Base-by-base conservation (phyloP, 35 echinoderm and acorn worm genomes). In the Eucidaris tribuloides region DNA sequence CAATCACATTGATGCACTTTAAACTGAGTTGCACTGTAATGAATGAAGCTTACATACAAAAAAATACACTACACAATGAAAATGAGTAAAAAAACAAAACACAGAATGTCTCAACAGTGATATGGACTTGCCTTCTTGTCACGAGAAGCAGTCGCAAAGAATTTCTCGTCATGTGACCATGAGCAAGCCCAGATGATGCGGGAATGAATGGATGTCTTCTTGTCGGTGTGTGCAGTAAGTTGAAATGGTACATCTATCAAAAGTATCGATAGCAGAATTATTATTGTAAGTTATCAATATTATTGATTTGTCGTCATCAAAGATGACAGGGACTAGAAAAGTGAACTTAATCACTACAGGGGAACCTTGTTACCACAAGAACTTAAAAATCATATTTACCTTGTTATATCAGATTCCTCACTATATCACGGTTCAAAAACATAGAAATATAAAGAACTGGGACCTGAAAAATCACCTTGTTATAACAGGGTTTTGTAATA, bases 121-220 rank as follows among this genome's bases (percentile, higher is more conserved):
- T n/a, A 5, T 24, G 20, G 20, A 38, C 82, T 54, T 83, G 90
- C 94, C 83, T 97, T 97, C 45, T 97, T 97, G 50, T 97, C 94
- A 45, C 94, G 71, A 50, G 94, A 97, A 2, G 94, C 86, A 22
- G 94, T 97, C 0, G 90, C 94, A 83, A 97, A 97, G 42, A 61
- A 97, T 65, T 62, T 39, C 35, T 92, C 89, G 81, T 97, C 86
- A 87, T 97, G 94, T 64, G 94, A 90, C 94, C 94, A 97, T 13
- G 80, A 65, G 74, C 94, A 92, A 25, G 90, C 58, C 94, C 94
- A 97, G 36, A 97, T 97, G 48, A 97, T 97, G n/a, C 94, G 62
- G 15, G 76, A 36, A 63, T 97, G 94, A 17, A 93, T 11, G 6
- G 86, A 49, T n/a, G 82, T 92, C 70, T 97, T 97, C 78, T 93